Conservation (phyloP, 2,888 invertebrate species). For the Gandaritis pyraliata region DNA sequence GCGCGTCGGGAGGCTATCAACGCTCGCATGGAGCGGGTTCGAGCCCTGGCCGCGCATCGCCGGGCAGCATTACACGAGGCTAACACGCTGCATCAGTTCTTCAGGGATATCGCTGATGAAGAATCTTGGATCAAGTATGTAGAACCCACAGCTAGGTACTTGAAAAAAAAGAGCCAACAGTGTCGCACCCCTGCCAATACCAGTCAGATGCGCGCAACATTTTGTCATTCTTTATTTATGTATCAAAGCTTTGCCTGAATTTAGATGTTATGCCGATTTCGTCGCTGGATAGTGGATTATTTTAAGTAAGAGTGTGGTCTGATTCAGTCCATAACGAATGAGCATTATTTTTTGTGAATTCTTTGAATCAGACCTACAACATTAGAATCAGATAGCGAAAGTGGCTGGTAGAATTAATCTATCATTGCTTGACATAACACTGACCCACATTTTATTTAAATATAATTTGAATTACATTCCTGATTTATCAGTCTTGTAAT, state of each 20-base stretch:
- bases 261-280: too few species aligned
- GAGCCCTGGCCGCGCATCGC: slow-evolving; percentile 95
- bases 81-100: slow-evolving; percentile 99
- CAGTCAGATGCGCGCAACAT: too few species aligned
- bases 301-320: neutral
- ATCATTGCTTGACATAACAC: slow-evolving; percentile 24
- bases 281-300: too few species aligned
- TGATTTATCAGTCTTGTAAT: too few species aligned
- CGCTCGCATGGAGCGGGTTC: slow-evolving; percentile 97
- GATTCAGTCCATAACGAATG: neutral
- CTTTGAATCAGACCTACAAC: slow-evolving; percentile 13
- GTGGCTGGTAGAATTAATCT: neutral
- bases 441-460: slow-evolving; percentile 17
- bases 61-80: slow-evolving; percentile 97
- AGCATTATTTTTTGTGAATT: neutral
- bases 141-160: neutral
- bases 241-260: too few species aligned
- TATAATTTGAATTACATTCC: too few species aligned
- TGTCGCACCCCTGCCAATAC: neutral
- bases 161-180: neutral
- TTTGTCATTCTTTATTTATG: too few species aligned
- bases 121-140: slow-evolving; percentile 98
- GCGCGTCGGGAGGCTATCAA: slow-evolving; percentile 98
- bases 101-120: slow-evolving; percentile 99
- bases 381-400: slow-evolving; percentile 23